Evolutionary conservation across 2,888 invertebrate genomes (phyloP).

Genomic region (Norana najaformis): DNA sequence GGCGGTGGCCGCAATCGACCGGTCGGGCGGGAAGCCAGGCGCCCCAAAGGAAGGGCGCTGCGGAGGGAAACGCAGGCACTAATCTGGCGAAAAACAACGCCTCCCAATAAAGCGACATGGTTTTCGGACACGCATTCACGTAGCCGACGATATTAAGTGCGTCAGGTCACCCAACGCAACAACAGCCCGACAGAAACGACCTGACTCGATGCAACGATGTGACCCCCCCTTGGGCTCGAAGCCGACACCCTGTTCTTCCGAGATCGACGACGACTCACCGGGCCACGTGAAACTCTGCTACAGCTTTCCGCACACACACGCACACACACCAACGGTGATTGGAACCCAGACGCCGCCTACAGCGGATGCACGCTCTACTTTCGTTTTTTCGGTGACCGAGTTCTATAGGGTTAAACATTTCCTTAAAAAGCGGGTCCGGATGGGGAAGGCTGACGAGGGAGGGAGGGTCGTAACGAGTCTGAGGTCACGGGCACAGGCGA

Average conservation of each 20-base stretch:
- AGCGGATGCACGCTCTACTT: neutral
- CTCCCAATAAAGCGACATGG: neutral
- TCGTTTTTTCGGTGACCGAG: constrained; percentile 3
- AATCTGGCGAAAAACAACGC: neutral
- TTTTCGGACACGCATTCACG: neutral
- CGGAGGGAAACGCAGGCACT: neutral
- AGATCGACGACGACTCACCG: neutral
- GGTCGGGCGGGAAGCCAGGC: neutral
- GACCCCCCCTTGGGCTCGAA: neutral
- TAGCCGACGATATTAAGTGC: neutral
- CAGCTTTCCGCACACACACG: neutral
- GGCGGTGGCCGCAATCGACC: neutral
- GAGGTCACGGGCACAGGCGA: neutral
- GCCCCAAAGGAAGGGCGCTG: neutral
- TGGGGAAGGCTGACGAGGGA: neutral
- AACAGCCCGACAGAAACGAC: no score
- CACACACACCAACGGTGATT: no score
- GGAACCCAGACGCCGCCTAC: neutral
- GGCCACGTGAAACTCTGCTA: neutral
- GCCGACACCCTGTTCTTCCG: neutral
- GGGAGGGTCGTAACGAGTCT: neutral
- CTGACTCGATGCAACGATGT: neutral
- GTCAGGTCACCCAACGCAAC: neutral
- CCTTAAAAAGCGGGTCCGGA: neutral
- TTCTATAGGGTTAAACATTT: neutral